Evolutionary conservation across 2,888 invertebrate genomes (phyloP).

Genomic region (Pristionchus mayeri): DNA sequence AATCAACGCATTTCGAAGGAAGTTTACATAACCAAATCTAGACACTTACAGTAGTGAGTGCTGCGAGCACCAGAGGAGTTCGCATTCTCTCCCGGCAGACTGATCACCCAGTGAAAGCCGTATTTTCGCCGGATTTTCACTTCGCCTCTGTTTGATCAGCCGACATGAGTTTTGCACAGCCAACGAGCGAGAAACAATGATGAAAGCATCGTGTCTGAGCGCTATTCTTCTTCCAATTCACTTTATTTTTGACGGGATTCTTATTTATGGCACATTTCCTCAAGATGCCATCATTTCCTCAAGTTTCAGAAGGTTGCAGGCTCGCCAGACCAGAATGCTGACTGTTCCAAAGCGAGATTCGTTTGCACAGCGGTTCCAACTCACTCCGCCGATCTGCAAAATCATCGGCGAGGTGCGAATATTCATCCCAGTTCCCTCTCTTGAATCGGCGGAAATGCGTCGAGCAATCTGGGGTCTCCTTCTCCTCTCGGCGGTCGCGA

Average conservation of each 20-base stretch:
- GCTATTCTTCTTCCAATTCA: no score
- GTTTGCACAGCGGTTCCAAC: slow-evolving; percentile 6
- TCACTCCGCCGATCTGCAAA: neutral
- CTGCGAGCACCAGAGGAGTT: slow-evolving; percentile 34
- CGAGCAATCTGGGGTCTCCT: neutral
- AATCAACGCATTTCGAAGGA: neutral
- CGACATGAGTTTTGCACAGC: neutral
- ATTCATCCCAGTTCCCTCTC: neutral
- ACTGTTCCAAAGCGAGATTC: neutral
- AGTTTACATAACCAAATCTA: neutral
- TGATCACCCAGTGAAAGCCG: neutral
- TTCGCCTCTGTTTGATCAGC: neutral
- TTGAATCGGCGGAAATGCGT: neutral
- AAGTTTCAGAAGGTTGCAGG: no score
- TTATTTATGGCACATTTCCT: no score
- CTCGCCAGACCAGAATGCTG: no score
- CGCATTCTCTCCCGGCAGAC: slow-evolving; percentile 28
- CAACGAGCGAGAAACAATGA: neutral
- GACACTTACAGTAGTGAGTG: neutral
- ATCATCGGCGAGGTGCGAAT: neutral
- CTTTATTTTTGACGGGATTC: no score
- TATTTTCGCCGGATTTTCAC: slow-evolving; percentile 38
- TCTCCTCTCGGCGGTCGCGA: slow-evolving; percentile 5
- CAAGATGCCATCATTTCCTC: no score
- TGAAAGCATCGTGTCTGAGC: no score